Percentiles rank a stretch among this genome's conserved stretches.
Evolutionary conservation across 2,113 vertebrate species (phyloP).

Genomic region (Strix uralensis): DNA sequence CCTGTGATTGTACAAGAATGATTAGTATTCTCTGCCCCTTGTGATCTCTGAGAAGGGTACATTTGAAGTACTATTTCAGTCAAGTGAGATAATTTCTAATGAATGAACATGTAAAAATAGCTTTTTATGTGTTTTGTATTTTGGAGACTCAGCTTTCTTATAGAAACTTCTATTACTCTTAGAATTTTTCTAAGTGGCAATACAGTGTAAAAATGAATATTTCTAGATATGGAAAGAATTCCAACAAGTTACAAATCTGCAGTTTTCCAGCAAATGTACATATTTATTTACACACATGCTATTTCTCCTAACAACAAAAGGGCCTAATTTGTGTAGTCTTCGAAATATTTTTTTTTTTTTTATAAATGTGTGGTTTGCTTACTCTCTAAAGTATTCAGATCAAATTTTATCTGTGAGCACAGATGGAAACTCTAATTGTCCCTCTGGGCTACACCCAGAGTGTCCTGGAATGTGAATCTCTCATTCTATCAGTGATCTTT

Average conservation of each 20-base stretch:
- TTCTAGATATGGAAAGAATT: neutral
- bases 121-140: neutral
- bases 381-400: neutral
- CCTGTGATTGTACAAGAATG: neutral
- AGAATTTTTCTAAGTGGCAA: neutral
- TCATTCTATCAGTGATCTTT: constrained; percentile 19
- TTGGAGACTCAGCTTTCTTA: neutral
- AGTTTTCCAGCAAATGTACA: neutral
- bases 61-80: neutral
- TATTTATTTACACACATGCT: neutral
- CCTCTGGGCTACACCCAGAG: neutral
- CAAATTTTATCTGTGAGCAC: neutral
- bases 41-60: neutral
- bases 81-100: neutral
- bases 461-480: constrained; percentile 31
- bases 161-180: neutral
- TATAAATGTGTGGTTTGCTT: neutral
- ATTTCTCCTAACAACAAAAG: neutral
- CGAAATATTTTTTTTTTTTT: fast-evolving
- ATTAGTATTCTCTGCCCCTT: neutral
- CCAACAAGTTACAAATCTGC: neutral
- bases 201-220: neutral
- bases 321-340: neutral
- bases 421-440: constrained; percentile 2
- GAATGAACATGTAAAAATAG: neutral